A percentile compares a stretch with the other conserved stretches of the same genome.
These are phyloP conservation scores for Lampris incognitus DNA, from an alignment of 2,113 vertebrate genomes.

Conservation along the genomic window DNA sequence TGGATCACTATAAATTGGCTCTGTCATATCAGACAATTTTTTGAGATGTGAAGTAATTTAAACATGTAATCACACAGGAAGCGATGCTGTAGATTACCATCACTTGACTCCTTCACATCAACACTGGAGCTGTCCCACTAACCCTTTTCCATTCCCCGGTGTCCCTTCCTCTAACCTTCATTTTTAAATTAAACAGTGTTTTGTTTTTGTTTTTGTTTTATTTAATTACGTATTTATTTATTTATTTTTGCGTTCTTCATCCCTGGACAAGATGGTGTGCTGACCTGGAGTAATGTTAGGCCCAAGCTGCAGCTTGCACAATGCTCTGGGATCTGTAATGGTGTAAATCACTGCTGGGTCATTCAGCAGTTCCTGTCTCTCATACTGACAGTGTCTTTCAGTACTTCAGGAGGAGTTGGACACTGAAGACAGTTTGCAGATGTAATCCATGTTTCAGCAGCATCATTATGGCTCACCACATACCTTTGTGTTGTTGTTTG, in stretches of 20 bases:
- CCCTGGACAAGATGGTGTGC: constrained; percentile 23
- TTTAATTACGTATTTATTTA: too few relatives aligned
- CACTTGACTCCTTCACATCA: constrained; percentile 45
- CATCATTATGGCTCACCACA: too few relatives aligned
- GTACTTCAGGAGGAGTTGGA: background rate
- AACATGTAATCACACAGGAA: constrained; percentile 81
- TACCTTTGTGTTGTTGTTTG: too few relatives aligned
- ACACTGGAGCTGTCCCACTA: constrained; percentile 47
- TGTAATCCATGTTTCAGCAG: background rate
- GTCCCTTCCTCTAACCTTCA: constrained; percentile 30
- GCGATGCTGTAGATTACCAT: constrained; percentile 41
- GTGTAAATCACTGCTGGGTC: background rate
- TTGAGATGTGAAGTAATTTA: constrained; percentile 82
- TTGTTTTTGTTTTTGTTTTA: too few relatives aligned
- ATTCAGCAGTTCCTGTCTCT: background rate
- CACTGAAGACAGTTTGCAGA: constrained; percentile 1
- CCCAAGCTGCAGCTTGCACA: constrained; percentile 6
- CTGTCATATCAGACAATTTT: constrained; percentile 79
- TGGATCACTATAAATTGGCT: constrained; percentile 81
- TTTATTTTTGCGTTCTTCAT: constrained; percentile 35
- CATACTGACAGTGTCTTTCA: constrained; percentile 13
- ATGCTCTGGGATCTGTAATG: constrained; percentile 8
- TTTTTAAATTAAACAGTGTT: constrained; percentile 48
- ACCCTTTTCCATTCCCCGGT: constrained; percentile 50
- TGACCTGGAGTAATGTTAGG: constrained; percentile 31